Evolutionary conservation across 2,113 vertebrate species (phyloP), one percentile per base, ranked within the genome.

Genomic region (Uropsilus gracilis): DNA sequence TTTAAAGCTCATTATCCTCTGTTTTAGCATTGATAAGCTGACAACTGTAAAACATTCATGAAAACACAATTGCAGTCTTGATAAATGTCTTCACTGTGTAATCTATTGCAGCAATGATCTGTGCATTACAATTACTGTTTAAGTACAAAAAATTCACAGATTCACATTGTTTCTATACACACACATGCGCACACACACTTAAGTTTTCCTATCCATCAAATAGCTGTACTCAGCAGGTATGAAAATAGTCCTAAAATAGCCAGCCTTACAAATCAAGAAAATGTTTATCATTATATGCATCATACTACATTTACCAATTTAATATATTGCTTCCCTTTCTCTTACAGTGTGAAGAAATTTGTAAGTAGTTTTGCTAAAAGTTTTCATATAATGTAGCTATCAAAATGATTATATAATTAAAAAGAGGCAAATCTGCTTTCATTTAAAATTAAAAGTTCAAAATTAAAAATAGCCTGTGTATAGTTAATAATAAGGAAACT

Each of bases 331-430:
- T 94, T 95, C 94, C 42, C 90, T 86, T 91, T 93, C 46, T 90
- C 39, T 71, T 61, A 69, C 93, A 76, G 69, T 90, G 89, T 96
- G 53, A 75, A 96, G 89, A 94, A 94, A 96, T 96, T 89, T 97
- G 86, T 94, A 89, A 94, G 57, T 72, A 26, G 61, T 22, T 17
- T 90, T 37, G 57, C 94, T 96, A 83, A 97, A 97, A 97, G 46
- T 28, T 16, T 44, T 97, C 81, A 88, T 86, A 90, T 42, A 92
- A 73, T 89, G 32, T 87, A 94, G 42, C 28, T 77, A 85, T 64
- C 80, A 97, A 97, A 97, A 97, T 94, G 89, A 94, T 86, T 57
- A 69, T 94, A 28, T 18, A 77, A 95, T 66, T 90, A 94, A 90
- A 98, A 90, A 95, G 61, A 91, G 96, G 89, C 90, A 78, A 63